Evolutionary conservation across 2,888 invertebrate genomes (phyloP).

Genomic region (Andrena minutula): DNA sequence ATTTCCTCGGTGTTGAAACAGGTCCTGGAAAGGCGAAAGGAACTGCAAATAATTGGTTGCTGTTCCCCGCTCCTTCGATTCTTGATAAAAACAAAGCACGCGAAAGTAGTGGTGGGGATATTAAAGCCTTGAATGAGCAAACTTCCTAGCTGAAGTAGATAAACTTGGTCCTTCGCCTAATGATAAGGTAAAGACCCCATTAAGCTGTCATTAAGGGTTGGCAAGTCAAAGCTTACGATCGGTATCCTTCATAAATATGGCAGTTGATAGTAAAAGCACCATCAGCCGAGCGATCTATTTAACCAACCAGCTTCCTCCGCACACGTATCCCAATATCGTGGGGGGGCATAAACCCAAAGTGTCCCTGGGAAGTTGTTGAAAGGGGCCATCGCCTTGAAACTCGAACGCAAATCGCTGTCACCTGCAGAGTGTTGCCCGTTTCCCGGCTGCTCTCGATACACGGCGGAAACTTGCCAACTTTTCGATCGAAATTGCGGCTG

Average conservation of each 20-base stretch:
- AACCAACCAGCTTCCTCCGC: constrained; percentile 1
- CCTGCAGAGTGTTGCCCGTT: not conserved
- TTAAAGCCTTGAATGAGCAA: not conserved
- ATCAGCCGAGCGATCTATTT: constrained; percentile 6
- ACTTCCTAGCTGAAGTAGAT: not conserved
- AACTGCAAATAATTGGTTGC: constrained; percentile 1
- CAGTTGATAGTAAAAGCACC: constrained; percentile 1
- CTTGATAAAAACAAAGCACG: not conserved
- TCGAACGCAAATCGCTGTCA: not conserved
- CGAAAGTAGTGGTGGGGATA: not conserved
- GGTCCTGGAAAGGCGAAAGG: not conserved
- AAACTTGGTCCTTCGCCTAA: not conserved
- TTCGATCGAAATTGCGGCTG: constrained; percentile 1
- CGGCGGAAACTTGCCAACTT: constrained; percentile 9
- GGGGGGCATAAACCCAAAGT: not conserved
- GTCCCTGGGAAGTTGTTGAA: not conserved
- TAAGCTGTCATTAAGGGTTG: constrained; percentile 4
- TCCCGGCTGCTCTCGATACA: not conserved
- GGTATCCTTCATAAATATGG: constrained; percentile 3
- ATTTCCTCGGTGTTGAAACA: not conserved
- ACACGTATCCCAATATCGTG: not conserved
- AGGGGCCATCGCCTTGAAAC: not conserved
- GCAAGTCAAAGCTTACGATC: constrained; percentile 4
- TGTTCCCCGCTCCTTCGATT: not conserved
- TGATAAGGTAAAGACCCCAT: not conserved